Evolutionary conservation across 1,140 invertebrate species (phyloP), one percentile per base, ranked within the genome.

Genomic region (Pteromalus puparum): DNA sequence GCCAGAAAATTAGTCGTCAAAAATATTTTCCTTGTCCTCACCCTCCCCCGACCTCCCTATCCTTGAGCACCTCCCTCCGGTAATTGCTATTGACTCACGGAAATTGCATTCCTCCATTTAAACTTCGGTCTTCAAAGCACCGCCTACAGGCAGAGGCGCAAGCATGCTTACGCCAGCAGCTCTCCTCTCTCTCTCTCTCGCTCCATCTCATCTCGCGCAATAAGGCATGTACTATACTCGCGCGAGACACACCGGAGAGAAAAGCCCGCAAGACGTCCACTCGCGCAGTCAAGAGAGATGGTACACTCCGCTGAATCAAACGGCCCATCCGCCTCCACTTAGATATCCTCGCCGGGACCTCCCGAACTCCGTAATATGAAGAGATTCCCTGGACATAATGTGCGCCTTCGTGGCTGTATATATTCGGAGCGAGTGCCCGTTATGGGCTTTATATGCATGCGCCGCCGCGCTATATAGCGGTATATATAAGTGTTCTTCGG

Each of bases 31-130:
- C 70, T 70, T 80, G 68, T 46, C 75, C 72, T 30, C 24, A 26
- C 42, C 75, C 65, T 46, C 24, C 67, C 6, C 24, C 74, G 26
- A 13, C 15, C 15, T 30, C 68, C 68, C 30, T 42, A 13, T 38
- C 24, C 34, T 28, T 30, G 61, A 65, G n/a, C 61, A n/a, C 38
- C 30, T 24, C 70, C 67, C 26, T 12, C 72, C 82, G 79, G 79
- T 85, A 85, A 85, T 85, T 85, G 80, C 80, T 85, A 82, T 85
- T 85, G 84, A 85, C 84, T 85, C 84, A 79, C 80, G 84, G 80
- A 85, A 85, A 85, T 85, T 85, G 84, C 84, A 85, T 85, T 85
- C 84, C 84, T 85, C 81, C 84, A 85, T 85, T 85, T 82, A 85
- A 85, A 85, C 84, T 85, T 85, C 13, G 80, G 75, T 77, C 73